Evolutionary conservation across 2,797 vertebrate species (phyloP).

Genomic region (Sebastes itinus): DNA sequence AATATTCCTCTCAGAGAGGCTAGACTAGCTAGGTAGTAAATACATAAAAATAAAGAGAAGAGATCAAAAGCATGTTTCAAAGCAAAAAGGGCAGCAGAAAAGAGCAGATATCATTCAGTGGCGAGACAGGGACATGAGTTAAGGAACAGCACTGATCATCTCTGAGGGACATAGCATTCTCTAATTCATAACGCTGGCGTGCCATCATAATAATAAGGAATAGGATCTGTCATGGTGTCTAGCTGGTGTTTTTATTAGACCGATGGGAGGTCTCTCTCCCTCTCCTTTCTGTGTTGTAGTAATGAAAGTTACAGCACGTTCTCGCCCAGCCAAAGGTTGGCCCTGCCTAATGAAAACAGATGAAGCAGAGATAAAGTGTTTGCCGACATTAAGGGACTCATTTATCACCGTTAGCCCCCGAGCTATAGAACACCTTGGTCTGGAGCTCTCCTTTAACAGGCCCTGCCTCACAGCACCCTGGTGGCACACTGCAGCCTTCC

Average conservation of each 20-base stretch:
- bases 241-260: constrained; percentile 76
- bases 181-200: constrained; percentile 53
- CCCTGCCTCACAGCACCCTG: constrained; percentile 71
- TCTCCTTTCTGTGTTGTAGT: constrained; percentile 70
- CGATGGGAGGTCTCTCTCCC: constrained; percentile 71
- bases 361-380: constrained; percentile 90
- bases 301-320: constrained; percentile 83
- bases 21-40: no score
- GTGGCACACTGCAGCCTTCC: constrained; percentile 62
- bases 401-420: constrained; percentile 87
- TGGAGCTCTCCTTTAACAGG: constrained; percentile 74
- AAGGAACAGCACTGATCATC: constrained; percentile 38
- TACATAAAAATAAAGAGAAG: background rate
- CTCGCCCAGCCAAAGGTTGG: constrained; percentile 84
- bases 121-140: background rate
- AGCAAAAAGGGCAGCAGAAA: background rate
- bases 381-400: constrained; percentile 87
- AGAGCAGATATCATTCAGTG: constrained; percentile 10
- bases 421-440: constrained; percentile 85
- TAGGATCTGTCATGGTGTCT: constrained; percentile 65
- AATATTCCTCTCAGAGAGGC: background rate
- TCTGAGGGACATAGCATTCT: constrained; percentile 42
- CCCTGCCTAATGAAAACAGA: constrained; percentile 89
- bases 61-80: background rate
- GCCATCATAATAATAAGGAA: constrained; percentile 70